A percentile compares a stretch with the other conserved stretches of the same genome.
phyloP scores from a whole-genome alignment of 2,888 invertebrate species.

The Hypercompe scribonia region DNA sequence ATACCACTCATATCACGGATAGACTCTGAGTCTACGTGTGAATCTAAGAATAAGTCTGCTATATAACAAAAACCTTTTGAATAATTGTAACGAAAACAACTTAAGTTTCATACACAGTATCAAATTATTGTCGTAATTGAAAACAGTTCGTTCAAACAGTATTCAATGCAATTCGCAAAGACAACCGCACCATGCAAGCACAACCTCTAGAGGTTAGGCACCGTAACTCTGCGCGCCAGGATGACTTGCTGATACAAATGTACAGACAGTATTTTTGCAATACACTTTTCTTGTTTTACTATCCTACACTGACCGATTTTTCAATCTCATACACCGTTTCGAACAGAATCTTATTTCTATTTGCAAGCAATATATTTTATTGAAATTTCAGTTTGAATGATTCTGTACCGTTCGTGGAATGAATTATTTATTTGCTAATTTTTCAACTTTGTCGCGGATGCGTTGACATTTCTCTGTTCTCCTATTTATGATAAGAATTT shows the following conservation, averaged over 20 bases:
- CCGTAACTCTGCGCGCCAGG: constrained; percentile 47
- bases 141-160: constrained; percentile 40
- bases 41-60: no score
- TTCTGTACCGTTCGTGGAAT: constrained; percentile 19
- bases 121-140: constrained; percentile 40
- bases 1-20: no score
- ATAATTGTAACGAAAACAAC: no score
- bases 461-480: constrained; percentile 11
- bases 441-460: constrained; percentile 22
- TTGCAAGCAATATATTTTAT: constrained; percentile 48
- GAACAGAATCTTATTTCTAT: constrained; percentile 50
- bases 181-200: constrained; percentile 34
- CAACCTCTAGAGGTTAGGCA: constrained; percentile 46
- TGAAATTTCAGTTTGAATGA: constrained; percentile 39
- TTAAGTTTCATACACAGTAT: background rate
- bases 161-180: constrained; percentile 42
- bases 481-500: constrained; percentile 7
- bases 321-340: constrained; percentile 35
- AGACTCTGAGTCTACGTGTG: no score
- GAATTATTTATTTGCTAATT: constrained; percentile 27
- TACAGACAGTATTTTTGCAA: constrained; percentile 45
- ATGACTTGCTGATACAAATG: constrained; percentile 51
- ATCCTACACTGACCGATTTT: constrained; percentile 48
- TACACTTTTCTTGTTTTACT: constrained; percentile 54
- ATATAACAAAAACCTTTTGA: no score